Conservation (phyloP, 2,888 invertebrate genomes). For the Germaria angustata region DNA sequence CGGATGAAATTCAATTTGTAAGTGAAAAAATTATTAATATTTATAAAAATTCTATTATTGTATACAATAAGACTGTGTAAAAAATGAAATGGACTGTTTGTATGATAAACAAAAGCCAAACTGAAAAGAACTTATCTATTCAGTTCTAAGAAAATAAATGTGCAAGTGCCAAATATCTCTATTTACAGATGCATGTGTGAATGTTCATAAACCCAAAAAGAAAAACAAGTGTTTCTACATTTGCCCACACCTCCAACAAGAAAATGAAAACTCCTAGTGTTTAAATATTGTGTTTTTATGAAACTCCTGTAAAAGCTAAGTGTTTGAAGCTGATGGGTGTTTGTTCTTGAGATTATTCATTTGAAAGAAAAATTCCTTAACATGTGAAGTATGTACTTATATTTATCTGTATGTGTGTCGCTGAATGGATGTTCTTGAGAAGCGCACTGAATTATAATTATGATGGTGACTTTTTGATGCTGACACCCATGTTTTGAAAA, state of each 20-base stretch:
- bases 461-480: constrained; percentile 14
- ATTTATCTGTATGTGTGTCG: too few relatives aligned
- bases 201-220: constrained; percentile 15
- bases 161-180: constrained; percentile 12
- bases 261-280: constrained; percentile 26
- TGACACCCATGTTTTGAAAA: neutral
- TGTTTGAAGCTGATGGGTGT: constrained; percentile 1
- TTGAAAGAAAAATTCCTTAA: constrained; percentile 41
- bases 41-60: constrained; percentile 4
- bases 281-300: neutral
- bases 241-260: constrained; percentile 40
- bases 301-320: constrained; percentile 3
- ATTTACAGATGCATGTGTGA: too few relatives aligned
- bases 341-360: neutral
- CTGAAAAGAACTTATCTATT: too few relatives aligned
- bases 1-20: constrained; percentile 69
- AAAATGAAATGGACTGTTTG: constrained; percentile 39
- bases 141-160: constrained; percentile 14
- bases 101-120: neutral
- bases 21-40: constrained; percentile 55
- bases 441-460: neutral
- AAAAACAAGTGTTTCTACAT: constrained; percentile 64
- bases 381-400: constrained; percentile 26
- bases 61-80: neutral
- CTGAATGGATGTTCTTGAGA: neutral